Evolutionary conservation across 2,888 invertebrate genomes (phyloP).

Genomic region (Drosophila cognata): DNA sequence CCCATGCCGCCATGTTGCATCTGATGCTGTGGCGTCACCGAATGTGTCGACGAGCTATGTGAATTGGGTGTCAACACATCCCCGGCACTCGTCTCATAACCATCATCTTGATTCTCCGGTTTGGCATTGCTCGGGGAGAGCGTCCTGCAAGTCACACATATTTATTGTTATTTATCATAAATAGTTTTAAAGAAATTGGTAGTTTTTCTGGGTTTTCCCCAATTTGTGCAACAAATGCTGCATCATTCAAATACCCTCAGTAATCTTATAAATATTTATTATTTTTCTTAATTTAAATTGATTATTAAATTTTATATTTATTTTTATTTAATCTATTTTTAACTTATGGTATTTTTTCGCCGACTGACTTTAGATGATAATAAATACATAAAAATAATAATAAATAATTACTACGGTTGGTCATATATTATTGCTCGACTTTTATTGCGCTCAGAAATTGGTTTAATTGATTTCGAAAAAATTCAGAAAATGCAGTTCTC

Average conservation of each 20-base stretch:
- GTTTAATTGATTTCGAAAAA: background rate
- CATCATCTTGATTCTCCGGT: conserved; percentile 93
- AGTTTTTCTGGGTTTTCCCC: background rate
- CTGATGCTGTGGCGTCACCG: conserved; percentile 80
- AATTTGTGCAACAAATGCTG: background rate
- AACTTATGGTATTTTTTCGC: background rate
- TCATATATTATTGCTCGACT: background rate
- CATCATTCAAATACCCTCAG: background rate
- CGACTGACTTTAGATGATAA: background rate
- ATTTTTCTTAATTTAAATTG: background rate
- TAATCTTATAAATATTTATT: background rate
- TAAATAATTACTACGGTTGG: background rate
- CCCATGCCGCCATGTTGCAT: conserved; percentile 59
- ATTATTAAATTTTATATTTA: background rate
- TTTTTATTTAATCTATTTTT: background rate
- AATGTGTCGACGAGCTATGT: conserved; percentile 82
- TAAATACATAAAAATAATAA: background rate
- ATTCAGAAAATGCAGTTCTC: background rate
- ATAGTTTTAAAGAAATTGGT: background rate
- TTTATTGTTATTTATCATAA: background rate
- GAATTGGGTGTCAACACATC: conserved; percentile 85
- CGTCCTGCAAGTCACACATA: conserved; percentile 39
- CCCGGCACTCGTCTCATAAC: conserved; percentile 94
- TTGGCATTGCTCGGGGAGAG: conserved; percentile 82
- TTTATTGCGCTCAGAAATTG: background rate